These are phyloP conservation scores for Hepsetus odoe DNA, from an alignment of 2,113 vertebrate genomes.

Conservation along the genomic window DNA sequence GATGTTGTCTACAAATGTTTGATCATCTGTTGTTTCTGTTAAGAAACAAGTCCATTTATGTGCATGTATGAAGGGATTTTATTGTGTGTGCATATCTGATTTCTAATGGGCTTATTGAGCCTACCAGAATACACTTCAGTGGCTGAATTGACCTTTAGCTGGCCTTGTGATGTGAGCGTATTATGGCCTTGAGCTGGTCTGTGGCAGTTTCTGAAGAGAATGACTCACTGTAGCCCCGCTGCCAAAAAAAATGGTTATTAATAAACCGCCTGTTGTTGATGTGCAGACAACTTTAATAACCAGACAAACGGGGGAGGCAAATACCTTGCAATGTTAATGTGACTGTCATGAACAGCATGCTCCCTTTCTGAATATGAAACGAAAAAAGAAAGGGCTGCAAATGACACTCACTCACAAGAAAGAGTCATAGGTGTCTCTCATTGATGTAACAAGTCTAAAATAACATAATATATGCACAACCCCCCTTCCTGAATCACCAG, in stretches of 20 bases:
- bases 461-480: conserved; percentile 17
- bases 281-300: conserved; percentile 62
- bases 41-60: neutral
- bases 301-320: conserved; percentile 40
- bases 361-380: neutral
- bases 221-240: conserved; percentile 28
- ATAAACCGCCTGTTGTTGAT: conserved; percentile 73
- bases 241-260: conserved; percentile 69
- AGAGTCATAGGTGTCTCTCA: neutral
- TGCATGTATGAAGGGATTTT: neutral
- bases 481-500: neutral
- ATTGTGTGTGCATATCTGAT: neutral
- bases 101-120: conserved; percentile 3
- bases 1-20: no score
- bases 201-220: conserved; percentile 60
- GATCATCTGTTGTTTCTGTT: neutral
- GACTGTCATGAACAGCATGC: neutral
- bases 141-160: conserved; percentile 57
- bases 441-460: conserved; percentile 12
- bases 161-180: conserved; percentile 51
- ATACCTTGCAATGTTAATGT: conserved; percentile 10
- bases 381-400: neutral
- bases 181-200: conserved; percentile 58
- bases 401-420: neutral
- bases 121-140: conserved; percentile 1